Evolutionary conservation across 2,888 invertebrate genomes (phyloP), one percentile per base, ranked within the genome.

Genomic region (Acanthosepion esculentum): DNA sequence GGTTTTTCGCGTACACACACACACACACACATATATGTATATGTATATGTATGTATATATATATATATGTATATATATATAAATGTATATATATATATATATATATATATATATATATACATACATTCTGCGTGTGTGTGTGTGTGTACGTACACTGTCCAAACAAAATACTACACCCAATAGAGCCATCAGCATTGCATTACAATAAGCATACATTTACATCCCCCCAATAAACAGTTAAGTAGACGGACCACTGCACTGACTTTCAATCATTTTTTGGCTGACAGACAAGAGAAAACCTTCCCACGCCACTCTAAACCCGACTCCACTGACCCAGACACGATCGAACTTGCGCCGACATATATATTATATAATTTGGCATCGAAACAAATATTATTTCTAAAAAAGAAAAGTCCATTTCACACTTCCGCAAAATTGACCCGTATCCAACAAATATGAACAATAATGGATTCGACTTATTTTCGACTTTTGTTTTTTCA

Each of bases 361-460:
- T 78, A 78, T 78, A 78, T 78, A 78, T 78, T 78, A 78, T 78
- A 78, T 78, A 78, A 78, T 78, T 78, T 78, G 78, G 78, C 78
- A n/a, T 15, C 10, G n/a, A 78, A n/a, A 18, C 78, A 78, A 78
- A 78, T 64, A 78, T 78, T n/a, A 78, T 78, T 78, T n/a, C 78
- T 78, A n/a, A 78, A 78, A 78, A 78, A 59, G 59, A 59, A 78
- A n/a, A 15, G 78, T 33, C 33, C 33, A 18, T 78, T 78, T 78
- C 78, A 78, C 78, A 78, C 78, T 78, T 78, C 33, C 12, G 15
- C 78, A 78, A 78, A 78, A 15, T 78, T 78, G 78, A 78, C 15
- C 78, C n/a, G 78, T 12, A 78, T 78, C 78, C 78, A 78, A 78
- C 78, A n/a, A 78, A 78, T 78, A 78, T n/a, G n/a, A n/a, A 78